Conservation (phyloP, 2,888 invertebrate genomes). For the Heliothis peltigera region DNA sequence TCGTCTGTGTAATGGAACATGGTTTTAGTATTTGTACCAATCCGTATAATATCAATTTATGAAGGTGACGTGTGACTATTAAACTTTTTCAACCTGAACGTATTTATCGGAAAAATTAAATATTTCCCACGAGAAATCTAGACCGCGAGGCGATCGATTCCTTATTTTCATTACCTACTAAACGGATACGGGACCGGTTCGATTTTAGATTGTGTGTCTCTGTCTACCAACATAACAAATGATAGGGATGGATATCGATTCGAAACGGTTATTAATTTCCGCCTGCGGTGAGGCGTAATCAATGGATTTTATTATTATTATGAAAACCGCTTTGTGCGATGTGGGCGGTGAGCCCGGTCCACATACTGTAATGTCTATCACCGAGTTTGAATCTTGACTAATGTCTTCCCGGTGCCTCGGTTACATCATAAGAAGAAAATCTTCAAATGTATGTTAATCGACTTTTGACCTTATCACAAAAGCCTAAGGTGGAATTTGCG, state of each 20-base stretch:
- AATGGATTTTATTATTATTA: conserved; percentile 57
- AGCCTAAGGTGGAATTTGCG: conserved; percentile 9
- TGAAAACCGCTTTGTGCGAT: conserved; percentile 53
- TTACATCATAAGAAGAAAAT: conserved; percentile 46
- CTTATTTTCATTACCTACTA: conserved; percentile 47
- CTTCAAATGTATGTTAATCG: background rate
- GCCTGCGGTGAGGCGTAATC: conserved; percentile 62
- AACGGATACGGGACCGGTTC: conserved; percentile 47
- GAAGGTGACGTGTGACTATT: background rate
- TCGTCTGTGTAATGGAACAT: background rate
- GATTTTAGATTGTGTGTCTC: conserved; percentile 59
- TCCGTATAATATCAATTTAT: background rate
- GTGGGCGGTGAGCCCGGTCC: conserved; percentile 54
- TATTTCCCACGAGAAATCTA: conserved; percentile 53
- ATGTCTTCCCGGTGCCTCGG: conserved; percentile 44
- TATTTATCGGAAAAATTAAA: conserved; percentile 12
- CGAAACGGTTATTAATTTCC: conserved; percentile 62
- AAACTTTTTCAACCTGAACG: background rate
- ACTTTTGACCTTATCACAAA: conserved; percentile 1
- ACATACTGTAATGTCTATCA: conserved; percentile 47
- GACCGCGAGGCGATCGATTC: conserved; percentile 42
- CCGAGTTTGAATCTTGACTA: conserved; percentile 51
- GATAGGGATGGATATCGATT: conserved; percentile 63
- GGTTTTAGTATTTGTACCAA: background rate
- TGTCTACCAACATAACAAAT: conserved; percentile 59